Base-by-base conservation (phyloP, 2,113 vertebrate genomes). In the Notechis scutatus region DNA sequence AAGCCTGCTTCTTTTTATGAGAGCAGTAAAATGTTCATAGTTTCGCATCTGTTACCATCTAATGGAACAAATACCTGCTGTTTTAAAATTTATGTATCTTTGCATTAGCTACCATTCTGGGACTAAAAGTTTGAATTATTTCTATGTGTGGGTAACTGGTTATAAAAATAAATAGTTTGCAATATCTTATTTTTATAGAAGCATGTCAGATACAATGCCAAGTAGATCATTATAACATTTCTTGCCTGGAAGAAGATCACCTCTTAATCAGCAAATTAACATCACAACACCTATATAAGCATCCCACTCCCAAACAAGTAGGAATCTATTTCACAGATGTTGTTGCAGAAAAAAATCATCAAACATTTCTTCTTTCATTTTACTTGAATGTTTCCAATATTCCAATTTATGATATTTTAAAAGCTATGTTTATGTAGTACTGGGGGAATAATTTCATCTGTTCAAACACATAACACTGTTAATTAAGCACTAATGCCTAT, bases 401-500 rank as follows among this genome's bases (percentile, higher is more conserved):
- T 57, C 92, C 93, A 95, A 95, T 93, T 93, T 94, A 95, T 86
- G 29, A 86, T 45, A 94, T 55, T 86, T 95, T 96, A 95, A 94
- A 94, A 91, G 26, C 59, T 91, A 59, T 94, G 69, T 94, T 97
- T 96, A 88, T 93, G 96, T 93, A 93, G 55, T 61, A 88, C 39
- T 92, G 18, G 54, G 93, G 64, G 64, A 94, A 61, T 87, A 92
- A 45, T 92, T 96, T 91, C 85, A 91, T 86, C 87, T 90, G 89
- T 86, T 94, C 21, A 92, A 95, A 96, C 42, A 91, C 74, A 96
- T 97, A 95, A 95, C 94, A 93, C 90, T 95, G 96, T 96, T 97
- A 96, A 96, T 96, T 97, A 95, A 95, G 90, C 90, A 96, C 92
- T 93, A 96, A 95, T 90, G 90, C 20, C 91, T 94, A 95, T 81